These are phyloP conservation scores for Amblyornis subalaris DNA, from an alignment of 2,113 vertebrate genomes.

Conservation along the genomic window DNA sequence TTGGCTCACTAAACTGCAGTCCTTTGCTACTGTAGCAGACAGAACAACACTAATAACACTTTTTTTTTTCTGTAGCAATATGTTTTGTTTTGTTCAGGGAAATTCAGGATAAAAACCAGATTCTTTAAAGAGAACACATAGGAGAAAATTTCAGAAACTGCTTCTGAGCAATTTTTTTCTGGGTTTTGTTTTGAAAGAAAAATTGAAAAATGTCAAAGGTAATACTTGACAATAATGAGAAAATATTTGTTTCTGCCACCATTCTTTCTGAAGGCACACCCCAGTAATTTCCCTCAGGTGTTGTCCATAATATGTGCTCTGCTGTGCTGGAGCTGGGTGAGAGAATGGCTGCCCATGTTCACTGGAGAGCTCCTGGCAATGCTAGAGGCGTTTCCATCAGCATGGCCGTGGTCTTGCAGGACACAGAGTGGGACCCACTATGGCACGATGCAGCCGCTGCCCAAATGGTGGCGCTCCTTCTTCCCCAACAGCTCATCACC, in stretches of 20 bases:
- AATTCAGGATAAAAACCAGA: background rate
- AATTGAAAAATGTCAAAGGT: background rate
- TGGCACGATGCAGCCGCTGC: fast-evolving
- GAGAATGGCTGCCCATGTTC: fast-evolving
- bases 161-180: background rate
- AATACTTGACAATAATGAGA: background rate
- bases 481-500: background rate
- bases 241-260: background rate
- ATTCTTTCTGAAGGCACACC: background rate
- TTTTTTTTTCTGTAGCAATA: background rate
- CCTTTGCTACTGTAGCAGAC: background rate
- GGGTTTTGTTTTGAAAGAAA: background rate
- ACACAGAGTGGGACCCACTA: fast-evolving
- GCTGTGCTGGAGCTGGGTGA: background rate
- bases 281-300: background rate
- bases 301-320: fast-evolving
- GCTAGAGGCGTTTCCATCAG: background rate
- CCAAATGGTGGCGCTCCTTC: background rate
- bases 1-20: fast-evolving
- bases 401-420: fast-evolving
- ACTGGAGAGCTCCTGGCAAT: fast-evolving
- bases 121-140: background rate
- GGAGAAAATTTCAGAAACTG: background rate
- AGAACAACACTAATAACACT: background rate
- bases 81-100: background rate